Conservation (phyloP, 2,888 invertebrate genomes). For the Lasiommata megera region DNA sequence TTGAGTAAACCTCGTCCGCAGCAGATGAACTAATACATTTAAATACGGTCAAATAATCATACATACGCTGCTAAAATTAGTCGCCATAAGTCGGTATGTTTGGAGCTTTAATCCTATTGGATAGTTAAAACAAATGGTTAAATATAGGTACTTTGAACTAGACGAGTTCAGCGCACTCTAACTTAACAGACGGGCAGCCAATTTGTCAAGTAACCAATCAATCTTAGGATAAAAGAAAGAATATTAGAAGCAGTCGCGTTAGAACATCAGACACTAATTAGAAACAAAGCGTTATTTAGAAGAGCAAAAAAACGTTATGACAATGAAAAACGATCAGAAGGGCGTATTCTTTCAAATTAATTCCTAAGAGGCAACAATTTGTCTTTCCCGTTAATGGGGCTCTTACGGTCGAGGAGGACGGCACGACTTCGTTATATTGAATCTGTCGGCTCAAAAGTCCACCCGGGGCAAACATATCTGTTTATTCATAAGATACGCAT, state of each 20-base stretch:
- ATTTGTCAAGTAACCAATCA: constrained; percentile 18
- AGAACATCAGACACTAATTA: constrained; percentile 57
- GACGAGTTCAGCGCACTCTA: constrained; percentile 1
- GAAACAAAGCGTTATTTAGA: constrained; percentile 49
- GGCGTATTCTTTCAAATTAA: constrained; percentile 61
- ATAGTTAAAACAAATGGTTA: too few relatives aligned
- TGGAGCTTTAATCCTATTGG: too few relatives aligned
- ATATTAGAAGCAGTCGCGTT: constrained; percentile 39
- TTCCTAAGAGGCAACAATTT: constrained; percentile 62
- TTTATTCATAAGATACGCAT: too few relatives aligned
- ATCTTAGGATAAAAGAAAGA: constrained; percentile 40
- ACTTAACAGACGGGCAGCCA: constrained; percentile 1
- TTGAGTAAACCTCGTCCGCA: too few relatives aligned
- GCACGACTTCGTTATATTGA: neutral
- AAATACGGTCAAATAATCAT: too few relatives aligned
- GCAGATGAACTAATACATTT: too few relatives aligned
- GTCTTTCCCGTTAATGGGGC: constrained; percentile 37
- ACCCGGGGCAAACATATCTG: too few relatives aligned
- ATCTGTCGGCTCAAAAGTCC: too few relatives aligned
- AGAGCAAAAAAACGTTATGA: constrained; percentile 50
- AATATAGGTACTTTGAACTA: neutral
- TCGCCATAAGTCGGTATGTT: too few relatives aligned
- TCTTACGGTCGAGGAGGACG: constrained; percentile 1
- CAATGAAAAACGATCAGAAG: constrained; percentile 57
- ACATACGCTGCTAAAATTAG: too few relatives aligned